phyloP scores from a whole-genome alignment of 2,113 vertebrate species.

The Pithys albifrons region DNA sequence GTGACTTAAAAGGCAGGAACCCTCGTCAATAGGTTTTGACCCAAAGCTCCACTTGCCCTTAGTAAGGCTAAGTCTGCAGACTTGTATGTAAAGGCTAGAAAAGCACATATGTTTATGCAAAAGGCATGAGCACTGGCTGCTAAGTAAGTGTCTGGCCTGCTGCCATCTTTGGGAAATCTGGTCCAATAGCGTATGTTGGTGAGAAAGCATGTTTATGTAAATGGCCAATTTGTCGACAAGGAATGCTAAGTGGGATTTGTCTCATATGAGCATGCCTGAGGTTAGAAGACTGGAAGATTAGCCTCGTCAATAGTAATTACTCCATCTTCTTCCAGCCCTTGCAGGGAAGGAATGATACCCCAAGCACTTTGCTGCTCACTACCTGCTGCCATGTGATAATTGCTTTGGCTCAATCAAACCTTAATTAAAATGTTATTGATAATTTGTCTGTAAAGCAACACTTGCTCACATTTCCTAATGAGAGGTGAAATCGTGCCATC shows the following conservation, averaged over 20 bases:
- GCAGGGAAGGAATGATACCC: not conserved
- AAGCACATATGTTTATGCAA: not conserved
- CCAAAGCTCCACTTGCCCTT: not conserved
- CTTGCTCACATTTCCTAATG: not conserved
- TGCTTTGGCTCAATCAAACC: conserved; percentile 32
- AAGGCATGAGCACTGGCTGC: not conserved
- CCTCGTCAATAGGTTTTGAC: not conserved
- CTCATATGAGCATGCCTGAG: not conserved
- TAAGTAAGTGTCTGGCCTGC: conserved; percentile 33
- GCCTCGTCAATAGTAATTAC: conserved; percentile 16
- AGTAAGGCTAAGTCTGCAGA: not conserved
- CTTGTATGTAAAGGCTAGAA: not conserved
- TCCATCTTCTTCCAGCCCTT: not conserved
- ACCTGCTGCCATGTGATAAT: conserved; percentile 19
- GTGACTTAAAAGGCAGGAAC: not conserved
- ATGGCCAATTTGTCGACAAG: conserved; percentile 14
- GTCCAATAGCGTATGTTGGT: not conserved
- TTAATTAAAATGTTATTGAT: conserved; percentile 51
- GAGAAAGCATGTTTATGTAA: not conserved
- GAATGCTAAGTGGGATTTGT: not conserved
- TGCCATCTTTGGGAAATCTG: conserved; percentile 33
- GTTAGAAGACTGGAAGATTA: not conserved
- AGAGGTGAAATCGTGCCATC: not conserved
- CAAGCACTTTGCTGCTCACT: not conserved
- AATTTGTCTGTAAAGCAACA: conserved; percentile 27